Evolutionary conservation across 2,888 invertebrate genomes (phyloP).

Genomic region (Cryptus viduatorius): DNA sequence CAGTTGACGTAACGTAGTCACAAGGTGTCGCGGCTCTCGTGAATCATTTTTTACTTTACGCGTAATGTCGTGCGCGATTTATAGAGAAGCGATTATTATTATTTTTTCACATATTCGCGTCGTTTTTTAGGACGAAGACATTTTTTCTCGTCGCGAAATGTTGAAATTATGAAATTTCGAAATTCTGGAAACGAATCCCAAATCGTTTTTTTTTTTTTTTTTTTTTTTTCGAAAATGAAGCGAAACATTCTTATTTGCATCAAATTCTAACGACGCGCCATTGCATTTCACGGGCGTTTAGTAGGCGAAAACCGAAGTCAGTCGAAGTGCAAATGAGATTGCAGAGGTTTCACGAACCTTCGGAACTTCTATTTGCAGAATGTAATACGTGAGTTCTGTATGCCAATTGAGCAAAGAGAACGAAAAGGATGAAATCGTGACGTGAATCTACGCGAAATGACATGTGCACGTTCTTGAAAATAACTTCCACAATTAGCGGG

Average conservation of each 20-base stretch:
- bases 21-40: slow-evolving; percentile 5
- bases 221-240: too few relatives aligned
- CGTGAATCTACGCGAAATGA: slow-evolving; percentile 49
- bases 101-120: neutral
- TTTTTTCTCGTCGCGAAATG: too few relatives aligned
- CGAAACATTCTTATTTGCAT: slow-evolving; percentile 28
- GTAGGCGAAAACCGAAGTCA: slow-evolving; percentile 46
- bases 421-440: slow-evolving; percentile 33
- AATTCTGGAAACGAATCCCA: too few relatives aligned
- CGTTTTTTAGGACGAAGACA: neutral
- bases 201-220: too few relatives aligned
- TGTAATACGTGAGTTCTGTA: slow-evolving; percentile 36
- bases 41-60: slow-evolving; percentile 2
- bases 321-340: slow-evolving; percentile 61
- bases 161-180: too few relatives aligned
- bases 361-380: slow-evolving; percentile 24
- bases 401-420: slow-evolving; percentile 48
- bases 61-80: neutral
- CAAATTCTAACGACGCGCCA: slow-evolving; percentile 34
- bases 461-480: slow-evolving; percentile 63
- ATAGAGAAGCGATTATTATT: slow-evolving; percentile 1
- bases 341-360: slow-evolving; percentile 34
- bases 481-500: slow-evolving; percentile 56
- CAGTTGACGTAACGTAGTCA: slow-evolving; percentile 24
- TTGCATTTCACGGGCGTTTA: slow-evolving; percentile 11